Conservation (phyloP, 2,797 vertebrate genomes). For the Gastrophryne carolinensis region DNA sequence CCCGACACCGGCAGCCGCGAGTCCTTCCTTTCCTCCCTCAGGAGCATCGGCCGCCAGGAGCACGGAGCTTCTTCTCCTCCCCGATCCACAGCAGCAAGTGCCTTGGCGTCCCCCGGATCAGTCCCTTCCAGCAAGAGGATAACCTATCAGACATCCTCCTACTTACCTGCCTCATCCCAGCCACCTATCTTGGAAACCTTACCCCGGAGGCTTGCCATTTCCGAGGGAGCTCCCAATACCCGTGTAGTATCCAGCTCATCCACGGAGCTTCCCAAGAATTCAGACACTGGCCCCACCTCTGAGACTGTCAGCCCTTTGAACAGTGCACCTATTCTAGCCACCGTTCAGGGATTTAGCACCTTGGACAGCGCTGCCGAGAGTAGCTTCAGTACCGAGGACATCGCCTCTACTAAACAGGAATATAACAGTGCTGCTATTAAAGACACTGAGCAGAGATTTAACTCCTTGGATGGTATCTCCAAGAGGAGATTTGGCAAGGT, state of each 20-base stretch:
- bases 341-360: neutral
- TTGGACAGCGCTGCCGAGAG: neutral
- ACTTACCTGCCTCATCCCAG: neutral
- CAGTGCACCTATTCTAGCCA: neutral
- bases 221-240: neutral
- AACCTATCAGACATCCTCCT: too few relatives aligned
- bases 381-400: neutral
- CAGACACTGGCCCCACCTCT: neutral
- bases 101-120: neutral
- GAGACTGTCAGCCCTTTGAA: neutral
- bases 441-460: neutral
- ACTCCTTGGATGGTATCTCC: neutral
- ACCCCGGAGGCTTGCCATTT: neutral
- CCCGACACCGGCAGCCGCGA: neutral
- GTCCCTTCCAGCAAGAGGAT: neutral
- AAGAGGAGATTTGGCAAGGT: too few relatives aligned
- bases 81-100: neutral
- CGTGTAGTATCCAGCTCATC: neutral
- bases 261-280: neutral
- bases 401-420: neutral
- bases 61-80: too few relatives aligned
- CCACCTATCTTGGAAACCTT: neutral
- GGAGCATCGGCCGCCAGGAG: neutral
- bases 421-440: neutral
- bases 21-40: neutral